These are phyloP conservation scores for Camponotus pennsylvanicus DNA, from an alignment of 1,140 invertebrate genomes.

Conservation along the genomic window DNA sequence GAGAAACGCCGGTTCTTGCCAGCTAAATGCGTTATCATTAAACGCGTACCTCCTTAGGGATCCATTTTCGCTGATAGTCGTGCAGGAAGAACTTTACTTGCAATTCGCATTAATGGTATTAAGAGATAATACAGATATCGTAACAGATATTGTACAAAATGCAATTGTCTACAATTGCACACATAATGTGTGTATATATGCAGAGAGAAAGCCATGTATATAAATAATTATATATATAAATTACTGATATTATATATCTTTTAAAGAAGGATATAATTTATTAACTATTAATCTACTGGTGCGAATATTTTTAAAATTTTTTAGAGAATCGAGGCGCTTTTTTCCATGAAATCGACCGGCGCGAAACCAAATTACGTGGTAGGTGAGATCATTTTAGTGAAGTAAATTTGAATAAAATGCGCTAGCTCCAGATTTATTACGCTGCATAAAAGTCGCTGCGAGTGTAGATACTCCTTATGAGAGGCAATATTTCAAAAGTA, in stretches of 20 bases:
- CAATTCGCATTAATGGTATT: conserved; percentile 41
- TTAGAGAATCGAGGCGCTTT: conserved; percentile 5
- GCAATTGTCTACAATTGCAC: not conserved
- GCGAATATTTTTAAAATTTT: not conserved
- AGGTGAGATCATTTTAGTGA: conserved; percentile 46
- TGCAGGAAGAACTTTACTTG: conserved; percentile 42
- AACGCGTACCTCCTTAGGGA: conserved; percentile 45
- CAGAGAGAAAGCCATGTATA: too few species aligned
- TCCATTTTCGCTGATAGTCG: conserved; percentile 39
- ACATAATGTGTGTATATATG: not conserved
- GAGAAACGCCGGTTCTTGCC: conserved; percentile 21
- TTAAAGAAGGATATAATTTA: not conserved
- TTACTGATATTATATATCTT: not conserved
- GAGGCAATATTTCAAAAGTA: conserved; percentile 59
- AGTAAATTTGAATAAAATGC: conserved; percentile 61
- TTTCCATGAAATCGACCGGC: not conserved
- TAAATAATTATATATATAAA: conserved; percentile 23
- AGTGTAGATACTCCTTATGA: conserved; percentile 60
- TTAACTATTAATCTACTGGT: not conserved
- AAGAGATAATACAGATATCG: conserved; percentile 34
- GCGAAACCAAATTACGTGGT: conserved; percentile 39
- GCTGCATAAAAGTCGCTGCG: conserved; percentile 48
- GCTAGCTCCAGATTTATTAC: conserved; percentile 51
- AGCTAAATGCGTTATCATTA: conserved; percentile 47
- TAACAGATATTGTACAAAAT: not conserved